Base-by-base conservation (phyloP, 2,888 invertebrate genomes). In the Drosophila prolongata region DNA sequence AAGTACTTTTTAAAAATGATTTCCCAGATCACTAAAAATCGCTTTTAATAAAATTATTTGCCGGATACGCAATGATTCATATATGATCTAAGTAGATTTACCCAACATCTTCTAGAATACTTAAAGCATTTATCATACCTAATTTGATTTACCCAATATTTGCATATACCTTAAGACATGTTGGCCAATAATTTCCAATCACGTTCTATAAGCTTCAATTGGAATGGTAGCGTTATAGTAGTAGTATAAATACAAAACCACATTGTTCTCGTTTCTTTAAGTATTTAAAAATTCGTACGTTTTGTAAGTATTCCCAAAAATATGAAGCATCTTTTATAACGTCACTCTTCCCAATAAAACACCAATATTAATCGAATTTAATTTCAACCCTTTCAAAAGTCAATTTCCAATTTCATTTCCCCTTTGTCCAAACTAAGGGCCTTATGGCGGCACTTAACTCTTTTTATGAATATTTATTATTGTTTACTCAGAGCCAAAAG, bases 381-480 rank as follows among this genome's bases (percentile, higher is more conserved):
- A 42, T 49, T 14, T n/a, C 6, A 40, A 55, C 38, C 68, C 65
- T 55, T 55, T 68, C 16, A 9, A 47, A 67, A 67, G 65, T 55
- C 65, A 66, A 19, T 24, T 55, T 11, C 59, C 16, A 53, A 34
- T 40, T 49, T 47, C 14, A 54, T 46, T 49, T 61, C 43, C 56
- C 38, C 52, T 54, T 66, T 47, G 42, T 49, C 44, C 35, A 49
- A 57, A 81, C 81, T 70, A 79, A 61, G 75, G 49, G 13, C 54
- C 52, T 68, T 55, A 66, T 66, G 65, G 54, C 40, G 34, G 65
- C 65, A 66, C 68, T 66, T 82, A 82, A 82, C 88, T 82, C 83
- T 78, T 82, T 78, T 78, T 78, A 79, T 81, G 78, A 54, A 61
- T 78, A 61, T 80, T 75, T 54, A 80, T 78, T 75, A 44, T 52